Conservation (phyloP, 92 coral and sea anemone species). For the Umimayanthus chanpuru region DNA sequence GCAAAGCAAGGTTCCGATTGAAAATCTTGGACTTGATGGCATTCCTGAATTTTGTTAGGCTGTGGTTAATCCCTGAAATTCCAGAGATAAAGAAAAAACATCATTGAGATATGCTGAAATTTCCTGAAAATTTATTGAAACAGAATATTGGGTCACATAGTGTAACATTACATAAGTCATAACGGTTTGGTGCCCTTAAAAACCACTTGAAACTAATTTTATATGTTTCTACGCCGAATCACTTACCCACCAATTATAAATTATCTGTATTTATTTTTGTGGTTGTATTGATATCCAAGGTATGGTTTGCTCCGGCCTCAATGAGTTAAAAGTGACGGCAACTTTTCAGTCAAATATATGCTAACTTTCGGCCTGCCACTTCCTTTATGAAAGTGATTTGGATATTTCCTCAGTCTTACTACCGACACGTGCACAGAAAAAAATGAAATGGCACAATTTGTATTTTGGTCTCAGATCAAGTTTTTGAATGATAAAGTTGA, state of each 20-base stretch:
- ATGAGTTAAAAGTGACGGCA: not conserved
- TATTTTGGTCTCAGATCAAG: not conserved
- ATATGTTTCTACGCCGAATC: not conserved
- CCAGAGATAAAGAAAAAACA: not conserved
- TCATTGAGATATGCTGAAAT: not conserved
- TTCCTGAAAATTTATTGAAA: not conserved
- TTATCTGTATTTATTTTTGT: constrained; percentile 22
- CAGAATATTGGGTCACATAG: not conserved
- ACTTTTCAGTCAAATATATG: not conserved
- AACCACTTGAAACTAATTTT: not conserved
- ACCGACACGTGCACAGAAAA: not conserved
- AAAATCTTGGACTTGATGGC: not conserved
- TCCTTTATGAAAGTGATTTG: not conserved
- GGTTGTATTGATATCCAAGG: constrained; percentile 18
- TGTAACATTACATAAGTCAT: not conserved
- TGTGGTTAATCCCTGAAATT: not conserved
- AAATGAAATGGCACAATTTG: not conserved
- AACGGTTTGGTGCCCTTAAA: not conserved
- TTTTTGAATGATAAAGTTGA: not conserved
- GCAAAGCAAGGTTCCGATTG: not conserved
- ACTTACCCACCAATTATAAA: not conserved
- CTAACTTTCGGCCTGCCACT: not conserved
- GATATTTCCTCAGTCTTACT: not conserved
- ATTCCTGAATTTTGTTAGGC: not conserved
- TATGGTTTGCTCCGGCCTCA: not conserved